A percentile compares a stretch with the other conserved stretches of the same genome.
Evolutionary conservation across 2,113 vertebrate genomes (phyloP).

Genomic region (Turnix velox): DNA sequence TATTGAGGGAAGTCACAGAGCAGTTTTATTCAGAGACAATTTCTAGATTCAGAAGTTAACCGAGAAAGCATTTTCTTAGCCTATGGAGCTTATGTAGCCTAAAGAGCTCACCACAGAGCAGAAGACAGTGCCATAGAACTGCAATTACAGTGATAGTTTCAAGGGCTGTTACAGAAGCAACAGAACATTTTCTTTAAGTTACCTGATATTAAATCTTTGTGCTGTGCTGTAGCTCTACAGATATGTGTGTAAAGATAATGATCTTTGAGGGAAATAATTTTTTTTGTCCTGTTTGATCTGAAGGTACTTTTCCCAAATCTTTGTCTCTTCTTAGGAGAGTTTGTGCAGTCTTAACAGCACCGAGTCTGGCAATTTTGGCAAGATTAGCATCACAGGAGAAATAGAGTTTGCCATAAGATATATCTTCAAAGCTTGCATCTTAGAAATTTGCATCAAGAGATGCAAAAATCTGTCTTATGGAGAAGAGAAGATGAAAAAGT

Average conservation of each 20-base stretch:
- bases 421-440: constrained; percentile 62
- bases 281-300: not conserved
- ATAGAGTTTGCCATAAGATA: constrained; percentile 84
- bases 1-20: not conserved
- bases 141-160: not conserved
- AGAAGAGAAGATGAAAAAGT: constrained; percentile 83
- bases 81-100: not conserved
- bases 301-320: not conserved
- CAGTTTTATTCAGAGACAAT: accelerated
- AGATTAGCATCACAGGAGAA: constrained; percentile 74
- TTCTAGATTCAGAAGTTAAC: not conserved
- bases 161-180: not conserved
- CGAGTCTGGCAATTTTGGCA: constrained; percentile 73
- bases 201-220: not conserved
- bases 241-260: not conserved
- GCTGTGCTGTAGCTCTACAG: not conserved
- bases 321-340: constrained; percentile 70
- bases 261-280: not conserved
- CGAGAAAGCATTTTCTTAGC: not conserved
- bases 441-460: constrained; percentile 81
- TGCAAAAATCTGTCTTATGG: constrained; percentile 83
- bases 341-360: constrained; percentile 80
- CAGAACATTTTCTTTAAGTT: not conserved
- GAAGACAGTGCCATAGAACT: not conserved
- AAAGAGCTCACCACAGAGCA: not conserved